Evolutionary conservation across 2,888 invertebrate species (phyloP), one percentile per base, ranked within the genome.

Genomic region (Gibbula magus): DNA sequence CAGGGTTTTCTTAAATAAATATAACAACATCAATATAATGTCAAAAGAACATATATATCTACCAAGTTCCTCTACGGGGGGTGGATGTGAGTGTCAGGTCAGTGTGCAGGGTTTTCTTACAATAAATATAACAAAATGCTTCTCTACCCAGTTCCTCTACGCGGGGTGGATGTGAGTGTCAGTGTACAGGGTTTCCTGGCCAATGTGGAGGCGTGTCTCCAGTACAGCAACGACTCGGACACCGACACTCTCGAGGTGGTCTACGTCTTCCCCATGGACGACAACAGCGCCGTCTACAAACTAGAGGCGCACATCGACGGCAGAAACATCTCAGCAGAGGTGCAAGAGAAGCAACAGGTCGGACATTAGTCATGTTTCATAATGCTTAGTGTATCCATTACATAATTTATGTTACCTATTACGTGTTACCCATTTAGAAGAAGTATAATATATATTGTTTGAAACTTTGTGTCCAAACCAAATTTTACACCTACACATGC

Each of bases 241-340:
- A 77, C 82, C 39, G 79, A 45, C 45, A 45, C 85, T 5, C 77
- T 83, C 13, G 88, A 87, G 73, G 84, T 83, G 20, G 77, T 82
- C 54, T 88, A 86, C 74, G 80, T 84, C 16, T 88, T 88, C 76
- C 88, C 88, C 0, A 76, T 88, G 75, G 88, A 88, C 54, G 84
- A 86, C 16, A 74, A 82, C 35, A 84, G 86, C 76, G 84, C 83
- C 4, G 86, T 87, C 0, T 88, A 87, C 78, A 83, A 84, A 16
- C 85, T 88, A 67, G 84, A 86, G 66, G 87, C 86, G 18, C 77
- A 84, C 22, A 83, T 87, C 29, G 84, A 86, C 74, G 85, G 83
- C 8, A 77, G 80, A 25, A 79, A 73, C 10, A 83, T 88, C 7
- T 54, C 85, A 20, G 87, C 85, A n/a, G 86, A 86, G 78, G 86